phyloP scores from a whole-genome alignment of 2,888 invertebrate genomes.

The Cerceris rybyensis region DNA sequence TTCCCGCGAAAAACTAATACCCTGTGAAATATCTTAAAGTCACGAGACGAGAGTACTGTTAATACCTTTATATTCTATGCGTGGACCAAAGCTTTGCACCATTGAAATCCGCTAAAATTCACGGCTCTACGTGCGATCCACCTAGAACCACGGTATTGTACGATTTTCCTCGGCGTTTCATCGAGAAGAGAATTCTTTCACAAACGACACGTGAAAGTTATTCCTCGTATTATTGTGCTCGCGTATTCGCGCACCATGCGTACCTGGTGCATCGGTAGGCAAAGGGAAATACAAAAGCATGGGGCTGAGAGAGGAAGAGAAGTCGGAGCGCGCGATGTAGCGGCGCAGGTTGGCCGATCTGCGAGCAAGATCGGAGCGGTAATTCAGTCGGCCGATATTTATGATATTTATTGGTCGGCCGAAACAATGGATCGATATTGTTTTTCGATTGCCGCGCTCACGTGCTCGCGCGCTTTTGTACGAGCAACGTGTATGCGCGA shows the following conservation, averaged over 20 bases:
- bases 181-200: background rate
- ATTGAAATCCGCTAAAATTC: background rate
- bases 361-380: conserved; percentile 64
- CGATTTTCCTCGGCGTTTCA: background rate
- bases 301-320: conserved; percentile 18
- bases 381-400: conserved; percentile 74
- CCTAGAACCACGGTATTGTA: background rate
- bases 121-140: background rate
- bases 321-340: conserved; percentile 48
- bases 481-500: conserved; percentile 25
- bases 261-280: conserved; percentile 35
- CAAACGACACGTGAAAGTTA: conserved; percentile 19
- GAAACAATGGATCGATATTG: conserved; percentile 82
- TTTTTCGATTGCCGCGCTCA: conserved; percentile 78
- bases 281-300: conserved; percentile 10
- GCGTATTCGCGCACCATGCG: conserved; percentile 2
- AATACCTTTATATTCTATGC: conserved; percentile 5
- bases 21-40: background rate
- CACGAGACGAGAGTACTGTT: background rate
- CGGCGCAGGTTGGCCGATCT: conserved; percentile 58
- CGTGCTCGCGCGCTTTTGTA: conserved; percentile 34
- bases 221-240: conserved; percentile 18
- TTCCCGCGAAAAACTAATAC: background rate
- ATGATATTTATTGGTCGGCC: conserved; percentile 79
- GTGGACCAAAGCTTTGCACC: background rate